Conservation (phyloP, 1,140 invertebrate species). For the Bilobella aurantiaca region DNA sequence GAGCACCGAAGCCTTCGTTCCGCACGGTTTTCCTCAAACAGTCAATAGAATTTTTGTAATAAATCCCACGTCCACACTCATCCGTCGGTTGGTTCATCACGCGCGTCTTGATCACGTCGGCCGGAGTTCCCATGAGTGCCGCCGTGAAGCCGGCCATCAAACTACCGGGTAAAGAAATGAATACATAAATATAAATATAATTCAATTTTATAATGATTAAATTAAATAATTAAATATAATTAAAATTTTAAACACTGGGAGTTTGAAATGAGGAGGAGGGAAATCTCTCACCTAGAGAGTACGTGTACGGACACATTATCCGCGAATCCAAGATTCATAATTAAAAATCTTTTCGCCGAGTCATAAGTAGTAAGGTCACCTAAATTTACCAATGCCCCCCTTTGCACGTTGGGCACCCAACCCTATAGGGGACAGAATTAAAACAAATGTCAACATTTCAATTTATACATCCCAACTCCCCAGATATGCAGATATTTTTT, state of each 20-base stretch:
- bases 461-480: too few relatives aligned
- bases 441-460: too few relatives aligned
- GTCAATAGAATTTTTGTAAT: slow-evolving; percentile 75
- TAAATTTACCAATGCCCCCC: slow-evolving; percentile 62
- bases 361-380: slow-evolving; percentile 83
- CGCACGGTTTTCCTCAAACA: slow-evolving; percentile 61
- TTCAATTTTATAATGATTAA: too few relatives aligned
- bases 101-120: slow-evolving; percentile 83
- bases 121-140: slow-evolving; percentile 75
- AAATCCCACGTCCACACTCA: slow-evolving; percentile 61
- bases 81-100: slow-evolving; percentile 90
- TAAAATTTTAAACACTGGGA: too few relatives aligned
- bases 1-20: slow-evolving; percentile 55
- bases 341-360: slow-evolving; percentile 66
- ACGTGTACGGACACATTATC: slow-evolving; percentile 70
- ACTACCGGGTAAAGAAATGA: slow-evolving; percentile 43
- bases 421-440: too few relatives aligned
- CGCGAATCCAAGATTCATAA: slow-evolving; percentile 60
- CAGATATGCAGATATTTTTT: too few relatives aligned
- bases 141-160: slow-evolving; percentile 73
- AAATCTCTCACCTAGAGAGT: slow-evolving; percentile 63
- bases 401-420: slow-evolving; percentile 60
- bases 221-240: too few relatives aligned
- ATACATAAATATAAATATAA: too few relatives aligned
- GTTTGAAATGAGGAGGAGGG: too few relatives aligned